Evolutionary conservation across 2,888 invertebrate species (phyloP).

Genomic region (Cosmorhoe ocellata): DNA sequence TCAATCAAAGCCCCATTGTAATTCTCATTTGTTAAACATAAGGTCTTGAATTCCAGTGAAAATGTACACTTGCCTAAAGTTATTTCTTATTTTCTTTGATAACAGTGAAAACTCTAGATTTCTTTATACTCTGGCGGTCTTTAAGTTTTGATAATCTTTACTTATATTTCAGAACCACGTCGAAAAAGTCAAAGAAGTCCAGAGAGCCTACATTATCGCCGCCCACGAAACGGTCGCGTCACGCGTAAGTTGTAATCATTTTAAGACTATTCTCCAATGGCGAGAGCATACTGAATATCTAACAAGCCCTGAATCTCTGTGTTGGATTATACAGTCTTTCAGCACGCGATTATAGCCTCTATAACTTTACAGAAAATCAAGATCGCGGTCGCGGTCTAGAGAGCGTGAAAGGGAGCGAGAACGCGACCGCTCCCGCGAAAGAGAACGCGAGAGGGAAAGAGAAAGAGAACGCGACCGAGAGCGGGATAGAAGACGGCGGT

Average conservation of each 20-base stretch:
- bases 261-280: too few species aligned
- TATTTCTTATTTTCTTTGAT: too few species aligned
- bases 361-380: conserved; percentile 53
- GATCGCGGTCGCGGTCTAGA: conserved; percentile 62
- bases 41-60: too few species aligned
- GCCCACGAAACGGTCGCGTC: conserved; percentile 65
- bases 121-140: too few species aligned
- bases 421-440: conserved; percentile 50
- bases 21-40: too few species aligned
- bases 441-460: conserved; percentile 51
- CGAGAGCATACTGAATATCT: too few species aligned
- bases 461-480: conserved; percentile 55
- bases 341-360: too few species aligned
- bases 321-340: too few species aligned
- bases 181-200: conserved; percentile 76
- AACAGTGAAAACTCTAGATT: too few species aligned
- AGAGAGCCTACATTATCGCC: conserved; percentile 72
- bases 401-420: conserved; percentile 52
- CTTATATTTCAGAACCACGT: conserved; percentile 52
- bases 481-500: conserved; percentile 57
- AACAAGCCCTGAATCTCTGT: too few species aligned
- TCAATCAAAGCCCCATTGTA: too few species aligned
- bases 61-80: too few species aligned
- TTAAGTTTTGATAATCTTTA: not conserved
- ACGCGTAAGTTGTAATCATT: conserved; percentile 44